phyloP scores from a whole-genome alignment of 2,113 vertebrate genomes.

The Neopipo cinnamomea region DNA sequence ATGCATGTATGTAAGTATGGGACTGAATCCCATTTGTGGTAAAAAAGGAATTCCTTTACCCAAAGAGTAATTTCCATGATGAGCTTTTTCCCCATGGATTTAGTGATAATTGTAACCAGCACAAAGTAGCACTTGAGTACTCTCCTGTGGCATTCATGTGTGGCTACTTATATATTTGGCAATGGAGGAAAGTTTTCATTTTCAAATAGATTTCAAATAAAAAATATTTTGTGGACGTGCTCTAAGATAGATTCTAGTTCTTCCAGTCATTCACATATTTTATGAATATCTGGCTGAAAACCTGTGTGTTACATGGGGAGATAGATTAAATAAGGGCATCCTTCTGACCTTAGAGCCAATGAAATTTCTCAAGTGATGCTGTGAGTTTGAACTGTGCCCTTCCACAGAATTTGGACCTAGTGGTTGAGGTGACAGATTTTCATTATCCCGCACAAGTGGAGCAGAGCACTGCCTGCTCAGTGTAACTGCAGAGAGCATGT shows the following conservation, averaged over 20 bases:
- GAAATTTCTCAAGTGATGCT: not conserved
- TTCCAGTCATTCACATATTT: not conserved
- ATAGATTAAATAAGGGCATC: not conserved
- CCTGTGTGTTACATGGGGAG: not conserved
- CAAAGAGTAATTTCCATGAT: not conserved
- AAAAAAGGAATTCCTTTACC: not conserved
- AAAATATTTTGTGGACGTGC: not conserved
- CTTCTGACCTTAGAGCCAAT: not conserved
- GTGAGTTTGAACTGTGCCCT: not conserved
- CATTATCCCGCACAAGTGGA: accelerated
- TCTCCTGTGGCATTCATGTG: not conserved
- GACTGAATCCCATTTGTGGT: not conserved
- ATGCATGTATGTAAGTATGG: not conserved
- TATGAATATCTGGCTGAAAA: not conserved
- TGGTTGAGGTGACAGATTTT: not conserved
- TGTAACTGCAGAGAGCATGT: not conserved
- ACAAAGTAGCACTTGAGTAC: not conserved
- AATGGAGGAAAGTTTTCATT: not conserved
- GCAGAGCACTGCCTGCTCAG: not conserved
- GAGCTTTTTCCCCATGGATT: not conserved
- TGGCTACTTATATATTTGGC: not conserved
- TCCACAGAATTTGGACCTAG: not conserved
- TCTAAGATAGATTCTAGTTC: not conserved
- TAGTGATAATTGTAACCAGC: not conserved
- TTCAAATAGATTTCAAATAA: not conserved